A percentile compares a stretch with the other conserved stretches of the same genome.
Evolutionary conservation across 1,140 invertebrate species (phyloP).

Genomic region (Thalassaphorura encarpata): DNA sequence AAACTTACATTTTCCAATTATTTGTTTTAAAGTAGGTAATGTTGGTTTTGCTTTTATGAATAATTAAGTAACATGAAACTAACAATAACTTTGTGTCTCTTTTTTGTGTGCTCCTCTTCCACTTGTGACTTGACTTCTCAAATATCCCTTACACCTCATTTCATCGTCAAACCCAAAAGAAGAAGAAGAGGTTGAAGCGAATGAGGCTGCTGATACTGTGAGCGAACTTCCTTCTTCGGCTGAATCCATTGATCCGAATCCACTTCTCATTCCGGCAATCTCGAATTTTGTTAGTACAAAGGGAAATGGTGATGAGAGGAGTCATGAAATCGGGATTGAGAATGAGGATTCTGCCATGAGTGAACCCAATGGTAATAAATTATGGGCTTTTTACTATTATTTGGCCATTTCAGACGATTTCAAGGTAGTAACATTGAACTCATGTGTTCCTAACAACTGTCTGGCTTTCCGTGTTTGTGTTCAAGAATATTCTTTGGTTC

Average conservation of each 20-base stretch:
- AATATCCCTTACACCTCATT: no score
- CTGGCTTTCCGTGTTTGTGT: no score
- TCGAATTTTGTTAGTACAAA: conserved; percentile 1
- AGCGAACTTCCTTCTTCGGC: conserved; percentile 22
- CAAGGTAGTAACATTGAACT: no score
- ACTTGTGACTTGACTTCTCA: no score
- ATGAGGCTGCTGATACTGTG: conserved; percentile 31
- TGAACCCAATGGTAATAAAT: neutral
- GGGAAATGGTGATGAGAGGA: conserved; percentile 4
- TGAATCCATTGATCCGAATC: neutral
- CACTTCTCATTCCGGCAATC: neutral
- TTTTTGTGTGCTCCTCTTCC: no score
- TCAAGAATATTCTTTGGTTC: no score
- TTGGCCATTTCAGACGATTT: no score
- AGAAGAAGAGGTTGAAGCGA: conserved; percentile 26
- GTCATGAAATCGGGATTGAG: conserved; percentile 1
- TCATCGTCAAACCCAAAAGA: no score
- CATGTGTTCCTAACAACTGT: no score
- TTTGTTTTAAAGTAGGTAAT: no score
- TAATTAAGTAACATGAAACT: neutral
- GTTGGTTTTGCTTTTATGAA: no score
- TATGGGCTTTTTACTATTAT: neutral
- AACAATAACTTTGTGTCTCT: conserved; percentile 4
- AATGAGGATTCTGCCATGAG: neutral
- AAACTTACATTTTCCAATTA: no score